phyloP scores from a whole-genome alignment of 53 echinoderm and acorn worm species.

The Temnopleurus reevesii region DNA sequence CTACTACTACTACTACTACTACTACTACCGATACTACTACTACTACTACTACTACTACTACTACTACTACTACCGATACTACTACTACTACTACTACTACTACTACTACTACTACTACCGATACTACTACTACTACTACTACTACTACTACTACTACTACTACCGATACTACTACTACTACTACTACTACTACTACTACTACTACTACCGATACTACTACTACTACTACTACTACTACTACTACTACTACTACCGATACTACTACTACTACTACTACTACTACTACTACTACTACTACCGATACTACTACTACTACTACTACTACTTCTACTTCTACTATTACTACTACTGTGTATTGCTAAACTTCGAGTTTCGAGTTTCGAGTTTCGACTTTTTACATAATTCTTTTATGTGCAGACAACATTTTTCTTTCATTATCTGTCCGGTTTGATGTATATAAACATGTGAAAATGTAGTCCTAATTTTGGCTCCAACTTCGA shows the following conservation, averaged over 20 bases:
- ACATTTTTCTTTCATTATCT: too few relatives aligned
- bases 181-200: constrained; percentile 23
- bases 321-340: too few relatives aligned
- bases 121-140: constrained; percentile 18
- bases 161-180: background rate
- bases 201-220: background rate
- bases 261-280: constrained; percentile 24
- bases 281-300: constrained; percentile 13
- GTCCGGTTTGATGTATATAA: too few relatives aligned
- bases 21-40: constrained; percentile 13
- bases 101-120: constrained; percentile 19
- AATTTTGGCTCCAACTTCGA: too few relatives aligned
- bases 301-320: constrained; percentile 4
- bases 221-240: constrained; percentile 23
- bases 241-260: constrained; percentile 7
- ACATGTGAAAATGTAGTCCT: too few relatives aligned
- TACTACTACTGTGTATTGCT: too few relatives aligned
- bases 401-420: too few relatives aligned
- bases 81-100: constrained; percentile 28
- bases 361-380: too few relatives aligned
- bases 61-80: constrained; percentile 5
- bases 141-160: constrained; percentile 24
- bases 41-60: constrained; percentile 18
- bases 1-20: constrained; percentile 18
- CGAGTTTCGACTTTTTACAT: background rate